Base-by-base conservation (phyloP, 2,797 vertebrate genomes). In the Muscicapa comitata region DNA sequence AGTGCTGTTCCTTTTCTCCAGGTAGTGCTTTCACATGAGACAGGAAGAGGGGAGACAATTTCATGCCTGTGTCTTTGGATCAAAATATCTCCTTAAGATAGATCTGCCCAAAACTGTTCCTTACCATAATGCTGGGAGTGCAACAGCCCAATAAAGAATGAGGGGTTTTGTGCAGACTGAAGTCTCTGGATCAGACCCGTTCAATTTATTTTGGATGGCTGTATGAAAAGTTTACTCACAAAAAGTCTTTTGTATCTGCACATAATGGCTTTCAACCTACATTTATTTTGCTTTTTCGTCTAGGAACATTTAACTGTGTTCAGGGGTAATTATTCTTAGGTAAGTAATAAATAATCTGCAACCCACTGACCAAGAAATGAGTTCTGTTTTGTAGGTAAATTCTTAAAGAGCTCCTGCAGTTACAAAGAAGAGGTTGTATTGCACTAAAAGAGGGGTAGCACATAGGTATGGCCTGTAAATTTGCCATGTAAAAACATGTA, bases 261-360 rank as follows among this genome's bases (percentile, higher is more conserved):
- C 40, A 50, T 75, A 90, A 86, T 88, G 51, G 20, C 42, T 77
- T 91, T 81, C 61, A 86, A 62, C 8, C 6, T 81, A 81, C 20
- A 67, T 75, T 95, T 93, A 57, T 58, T 88, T 93, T 75, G 17
- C 33, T 78, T 88, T 88, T 90, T 65, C 57, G 18, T 72, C 37
- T 73, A 93, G 68, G 92, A 95, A 86, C 17, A 48, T 70, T 94
- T 88, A 62, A 83, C 73, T 83, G 40, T 93, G 51, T 94, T 91
- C 7, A 24, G 29, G 29, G 33, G 62, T 93, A 93, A 92, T 86
- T 96, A 88, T 92, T 96, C 75, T 91, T 89, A 71, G 70, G 55
- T 81, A 83, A 93, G 63, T 85, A 94, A 85, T 94, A 94, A 94
- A 97, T 94, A 91, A 94, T 66, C 75, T 75, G 35, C 72, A 86